Base-by-base conservation (phyloP, 2,113 vertebrate species). In the Condylura cristata region DNA sequence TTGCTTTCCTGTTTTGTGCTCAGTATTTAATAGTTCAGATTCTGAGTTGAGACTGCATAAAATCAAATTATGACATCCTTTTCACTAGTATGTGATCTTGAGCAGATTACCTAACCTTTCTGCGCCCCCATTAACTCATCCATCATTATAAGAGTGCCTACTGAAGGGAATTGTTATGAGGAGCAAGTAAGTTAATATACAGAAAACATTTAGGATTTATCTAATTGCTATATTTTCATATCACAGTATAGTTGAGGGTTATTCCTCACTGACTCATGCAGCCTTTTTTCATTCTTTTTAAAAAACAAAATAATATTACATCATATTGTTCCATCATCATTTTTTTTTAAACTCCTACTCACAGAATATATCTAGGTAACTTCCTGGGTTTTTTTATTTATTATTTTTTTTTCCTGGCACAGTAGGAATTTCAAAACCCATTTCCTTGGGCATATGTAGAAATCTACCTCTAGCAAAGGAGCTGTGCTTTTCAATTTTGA, bases 381-480 rank as follows among this genome's bases (percentile, higher is more conserved):
- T 68, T 85, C 6, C 30, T 86, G 10, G n/a, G n/a, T n/a, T n/a
- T n/a, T n/a, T n/a, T n/a, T n/a, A n/a, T n/a, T n/a, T n/a, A n/a
- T n/a, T n/a, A n/a, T n/a, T n/a, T n/a, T n/a, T n/a, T n/a, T 28
- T 78, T 90, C 88, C 81, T 51, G 61, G 74, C 88, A 85, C 16
- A 18, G 0, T 66, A 58, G 60, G 37, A 66, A 46, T 68, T 41
- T 82, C 72, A 41, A 10, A 74, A 58, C 1, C 6, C 16, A 78
- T 71, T 82, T 70, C 37, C 48, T 48, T 8, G 4, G 60, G 10
- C 37, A 41, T 20, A 14, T 48, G 14, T 89, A 4, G 86, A 90
- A 86, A 84, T 63, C 26, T 84, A 32, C 56, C 51, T 48, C 16
- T 53, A 74, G 51, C 26, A 71, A 85, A 91, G 61, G 58, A 16